Base-by-base conservation (phyloP, 2,888 invertebrate species). In the Lycaena phlaeas region DNA sequence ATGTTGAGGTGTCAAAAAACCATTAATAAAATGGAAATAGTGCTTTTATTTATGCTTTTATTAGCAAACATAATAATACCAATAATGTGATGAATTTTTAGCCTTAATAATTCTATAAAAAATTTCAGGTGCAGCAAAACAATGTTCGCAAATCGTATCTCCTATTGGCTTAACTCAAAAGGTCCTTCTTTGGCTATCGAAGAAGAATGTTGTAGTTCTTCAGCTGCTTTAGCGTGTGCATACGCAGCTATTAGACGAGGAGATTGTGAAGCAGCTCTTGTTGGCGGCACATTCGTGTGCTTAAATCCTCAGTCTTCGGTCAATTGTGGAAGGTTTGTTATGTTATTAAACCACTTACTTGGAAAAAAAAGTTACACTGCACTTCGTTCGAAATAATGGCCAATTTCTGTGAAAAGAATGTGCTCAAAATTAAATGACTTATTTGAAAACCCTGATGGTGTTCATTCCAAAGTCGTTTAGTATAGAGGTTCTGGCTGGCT, bases 231-330 rank as follows among this genome's bases (percentile, higher is more conserved):
- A 15, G 62, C 72, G 36, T 53, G 58, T 17, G 74, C 70, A 0
- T 57, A 50, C 37, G 41, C 53, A 1, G 59, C 64, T 1, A 64
- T 75, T 2, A 25, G 9, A 1, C 45, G 51, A 0, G 74, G 75
- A 0, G 53, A 59, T 3, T 71, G 73, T 28, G 73, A 75, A 2
- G 59, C 69, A 0, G 90, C 90, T 14, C 70, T 90, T 17, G 89
- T 89, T 1, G 88, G 87, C 1, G 88, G 88, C 2, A 71, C 79
- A 17, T 86, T 78, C 48, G 52, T 88, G 7, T 82, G 85, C 40
- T 57, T 88, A 17, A 86, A 87, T 40, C 87, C 88, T 0, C 53
- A 58, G 30, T 45, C 51, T 14, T 54, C 56, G 2, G 12, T 57
- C 10, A 54, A 57, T 41, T 57, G 48, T 29, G 45, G 48, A 27